A percentile compares a stretch with the other conserved stretches of the same genome.
Evolutionary conservation across 2,888 invertebrate genomes (phyloP).

Genomic region (Chrysodeixis includens): DNA sequence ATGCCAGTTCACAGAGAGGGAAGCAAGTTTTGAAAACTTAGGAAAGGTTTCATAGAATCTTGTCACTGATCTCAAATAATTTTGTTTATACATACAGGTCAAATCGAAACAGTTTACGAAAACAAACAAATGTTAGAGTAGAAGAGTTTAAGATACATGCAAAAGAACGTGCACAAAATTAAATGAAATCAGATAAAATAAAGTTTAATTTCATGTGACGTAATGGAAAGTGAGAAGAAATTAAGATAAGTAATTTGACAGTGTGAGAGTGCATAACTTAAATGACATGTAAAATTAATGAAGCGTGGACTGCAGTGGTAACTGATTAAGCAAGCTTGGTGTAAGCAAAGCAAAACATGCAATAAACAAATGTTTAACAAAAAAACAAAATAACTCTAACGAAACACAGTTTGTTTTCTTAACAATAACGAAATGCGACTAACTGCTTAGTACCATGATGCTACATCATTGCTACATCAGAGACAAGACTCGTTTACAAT

Average conservation of each 20-base stretch:
- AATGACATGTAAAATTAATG: conserved; percentile 51
- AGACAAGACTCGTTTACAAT: conserved; percentile 81
- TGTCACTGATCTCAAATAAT: conserved; percentile 89
- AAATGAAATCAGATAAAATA: conserved; percentile 82
- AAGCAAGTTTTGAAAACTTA: conserved; percentile 66
- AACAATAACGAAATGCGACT: conserved; percentile 66
- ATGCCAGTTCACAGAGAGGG: conserved; percentile 70
- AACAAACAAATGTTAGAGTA: conserved; percentile 55
- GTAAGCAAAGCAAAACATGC: conserved; percentile 76
- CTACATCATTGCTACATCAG: conserved; percentile 78
- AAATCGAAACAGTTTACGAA: conserved; percentile 44
- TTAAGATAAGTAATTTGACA: conserved; percentile 37
- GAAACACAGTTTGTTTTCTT: conserved; percentile 68
- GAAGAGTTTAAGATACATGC: conserved; percentile 46
- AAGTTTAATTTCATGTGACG: conserved; percentile 53
- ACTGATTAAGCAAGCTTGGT: conserved; percentile 64
- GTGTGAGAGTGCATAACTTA: conserved; percentile 45
- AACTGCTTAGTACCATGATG: too few relatives aligned
- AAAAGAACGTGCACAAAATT: conserved; percentile 82
- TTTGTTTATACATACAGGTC: conserved; percentile 66
- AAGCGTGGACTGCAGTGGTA: conserved; percentile 64
- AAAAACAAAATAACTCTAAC: conserved; percentile 63
- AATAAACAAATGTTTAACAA: conserved; percentile 66
- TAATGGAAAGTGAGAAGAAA: conserved; percentile 45
- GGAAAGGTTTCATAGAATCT: conserved; percentile 78